A percentile compares a stretch with the other conserved stretches of the same genome.
These are phyloP conservation scores for Thunnus maccoyii DNA, from an alignment of 2,113 vertebrate species.

Conservation along the genomic window DNA sequence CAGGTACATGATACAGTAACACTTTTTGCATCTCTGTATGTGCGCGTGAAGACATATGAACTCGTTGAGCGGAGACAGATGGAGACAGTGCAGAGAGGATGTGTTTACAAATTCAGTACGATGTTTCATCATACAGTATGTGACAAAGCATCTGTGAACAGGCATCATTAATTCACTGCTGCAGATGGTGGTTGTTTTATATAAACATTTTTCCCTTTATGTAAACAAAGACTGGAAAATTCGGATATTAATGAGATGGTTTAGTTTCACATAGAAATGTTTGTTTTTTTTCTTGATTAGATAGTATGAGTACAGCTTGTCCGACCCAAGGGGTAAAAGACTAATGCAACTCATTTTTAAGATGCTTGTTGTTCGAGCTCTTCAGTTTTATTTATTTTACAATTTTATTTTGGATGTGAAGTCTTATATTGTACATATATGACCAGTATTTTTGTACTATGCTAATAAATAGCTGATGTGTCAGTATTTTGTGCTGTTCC, in stretches of 20 bases:
- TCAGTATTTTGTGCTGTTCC: neutral
- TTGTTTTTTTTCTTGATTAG: neutral
- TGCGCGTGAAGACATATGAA: neutral
- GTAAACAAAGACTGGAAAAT: neutral
- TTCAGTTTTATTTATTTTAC: neutral
- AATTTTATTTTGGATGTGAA: too few species aligned
- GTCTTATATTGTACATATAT: too few species aligned
- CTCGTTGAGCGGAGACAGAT: neutral
- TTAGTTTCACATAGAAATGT: neutral
- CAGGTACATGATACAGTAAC: slow-evolving; percentile 80
- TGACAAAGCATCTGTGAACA: slow-evolving; percentile 31
- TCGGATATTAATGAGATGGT: neutral
- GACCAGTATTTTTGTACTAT: too few species aligned
- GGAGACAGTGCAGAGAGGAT: neutral
- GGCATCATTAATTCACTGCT: slow-evolving; percentile 27
- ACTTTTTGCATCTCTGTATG: neutral
- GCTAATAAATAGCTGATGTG: too few species aligned
- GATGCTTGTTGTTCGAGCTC: neutral
- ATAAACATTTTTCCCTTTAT: neutral
- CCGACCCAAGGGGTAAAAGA: neutral
- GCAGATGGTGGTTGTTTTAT: slow-evolving; percentile 34
- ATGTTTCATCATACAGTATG: slow-evolving; percentile 11
- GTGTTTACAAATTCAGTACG: slow-evolving; percentile 24
- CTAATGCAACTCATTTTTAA: too few species aligned
- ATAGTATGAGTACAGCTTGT: neutral